phyloP scores from a whole-genome alignment of 2,113 vertebrate species.

The Felis chaus region DNA sequence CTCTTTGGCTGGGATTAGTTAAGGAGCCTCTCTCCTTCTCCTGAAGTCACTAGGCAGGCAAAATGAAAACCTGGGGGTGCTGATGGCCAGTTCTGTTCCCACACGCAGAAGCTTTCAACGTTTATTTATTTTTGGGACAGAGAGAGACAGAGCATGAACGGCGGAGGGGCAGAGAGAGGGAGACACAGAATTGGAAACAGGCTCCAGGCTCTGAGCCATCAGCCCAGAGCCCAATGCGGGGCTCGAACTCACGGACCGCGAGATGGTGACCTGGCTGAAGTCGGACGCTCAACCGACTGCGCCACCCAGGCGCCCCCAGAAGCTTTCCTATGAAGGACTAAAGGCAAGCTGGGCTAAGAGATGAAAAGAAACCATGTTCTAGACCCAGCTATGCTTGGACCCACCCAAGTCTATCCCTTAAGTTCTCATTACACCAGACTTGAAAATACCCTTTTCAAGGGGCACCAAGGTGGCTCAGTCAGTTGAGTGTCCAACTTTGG shows the following conservation, averaged over 20 bases:
- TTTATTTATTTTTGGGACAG: no score
- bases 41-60: not conserved
- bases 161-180: no score
- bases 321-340: not conserved
- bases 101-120: not conserved
- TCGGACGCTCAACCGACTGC: no score
- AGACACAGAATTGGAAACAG: no score
- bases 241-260: no score
- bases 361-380: fast-evolving
- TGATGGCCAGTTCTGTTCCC: not conserved
- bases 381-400: not conserved
- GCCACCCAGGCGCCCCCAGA: no score
- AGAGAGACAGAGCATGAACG: no score
- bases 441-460: not conserved
- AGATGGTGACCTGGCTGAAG: no score
- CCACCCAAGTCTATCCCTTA: not conserved
- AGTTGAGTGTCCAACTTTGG: no score
- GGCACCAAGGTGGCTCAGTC: no score
- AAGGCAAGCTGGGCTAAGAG: not conserved
- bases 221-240: no score
- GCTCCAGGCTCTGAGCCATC: no score
- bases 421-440: not conserved
- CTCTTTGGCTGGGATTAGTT: not conserved
- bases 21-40: not conserved
- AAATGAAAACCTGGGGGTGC: not conserved